A percentile compares a stretch with the other conserved stretches of the same genome.
phyloP scores from a whole-genome alignment of 1,140 invertebrate genomes.

The Campodea augens region DNA sequence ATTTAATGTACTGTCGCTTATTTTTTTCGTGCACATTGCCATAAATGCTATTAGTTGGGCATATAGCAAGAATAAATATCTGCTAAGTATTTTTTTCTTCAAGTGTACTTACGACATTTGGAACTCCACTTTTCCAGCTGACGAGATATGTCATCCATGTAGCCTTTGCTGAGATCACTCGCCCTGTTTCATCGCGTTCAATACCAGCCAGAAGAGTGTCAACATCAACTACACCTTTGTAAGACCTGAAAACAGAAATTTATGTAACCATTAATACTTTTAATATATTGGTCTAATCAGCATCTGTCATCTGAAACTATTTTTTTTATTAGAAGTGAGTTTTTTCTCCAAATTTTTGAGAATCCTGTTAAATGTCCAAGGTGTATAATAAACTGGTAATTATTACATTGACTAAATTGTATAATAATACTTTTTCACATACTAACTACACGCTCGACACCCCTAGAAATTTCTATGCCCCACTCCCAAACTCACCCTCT shows the following conservation, averaged over 20 bases:
- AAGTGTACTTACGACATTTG: too few relatives aligned
- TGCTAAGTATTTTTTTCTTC: too few relatives aligned
- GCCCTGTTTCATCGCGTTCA: slow-evolving; percentile 17
- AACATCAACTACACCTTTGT: slow-evolving; percentile 19
- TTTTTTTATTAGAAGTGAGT: background rate
- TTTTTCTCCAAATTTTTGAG: background rate
- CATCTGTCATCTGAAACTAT: background rate
- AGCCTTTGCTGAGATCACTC: slow-evolving; percentile 21
- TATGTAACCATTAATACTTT: background rate
- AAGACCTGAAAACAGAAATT: background rate
- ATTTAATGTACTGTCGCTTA: too few relatives aligned
- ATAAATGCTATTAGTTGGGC: too few relatives aligned
- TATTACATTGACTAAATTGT: background rate
- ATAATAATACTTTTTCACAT: too few relatives aligned
- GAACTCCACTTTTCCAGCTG: too few relatives aligned
- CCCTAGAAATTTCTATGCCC: too few relatives aligned
- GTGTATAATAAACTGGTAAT: background rate
- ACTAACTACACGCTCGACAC: too few relatives aligned
- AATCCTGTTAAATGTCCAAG: background rate
- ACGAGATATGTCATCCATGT: too few relatives aligned
- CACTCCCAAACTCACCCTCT: too few relatives aligned
- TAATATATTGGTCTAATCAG: background rate
- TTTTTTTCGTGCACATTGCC: too few relatives aligned
- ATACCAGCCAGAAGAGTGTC: slow-evolving; percentile 20
- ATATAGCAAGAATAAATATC: too few relatives aligned